These are phyloP conservation scores for Phylloscopus trochiloides DNA, from an alignment of 2,113 vertebrate species.

Conservation along the genomic window DNA sequence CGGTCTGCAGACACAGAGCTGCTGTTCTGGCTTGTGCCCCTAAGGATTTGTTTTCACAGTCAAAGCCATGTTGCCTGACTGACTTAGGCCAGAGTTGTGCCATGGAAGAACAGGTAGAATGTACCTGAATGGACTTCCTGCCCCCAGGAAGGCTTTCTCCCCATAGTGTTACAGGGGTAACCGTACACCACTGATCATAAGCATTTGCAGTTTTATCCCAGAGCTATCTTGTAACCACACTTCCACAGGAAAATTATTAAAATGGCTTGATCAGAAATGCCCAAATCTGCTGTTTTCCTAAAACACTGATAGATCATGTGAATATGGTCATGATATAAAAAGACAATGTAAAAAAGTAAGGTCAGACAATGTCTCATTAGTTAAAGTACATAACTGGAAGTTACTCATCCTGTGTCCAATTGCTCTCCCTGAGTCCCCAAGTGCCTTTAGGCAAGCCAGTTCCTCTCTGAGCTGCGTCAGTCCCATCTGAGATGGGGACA, in stretches of 20 bases:
- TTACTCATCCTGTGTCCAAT: not conserved
- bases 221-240: not conserved
- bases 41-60: not conserved
- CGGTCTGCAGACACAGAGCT: rapidly evolving
- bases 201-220: not conserved
- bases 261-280: not conserved
- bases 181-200: not conserved
- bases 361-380: not conserved
- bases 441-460: not conserved
- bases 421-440: not conserved
- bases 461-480: not conserved
- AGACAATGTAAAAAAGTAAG: not conserved
- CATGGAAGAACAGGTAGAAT: not conserved
- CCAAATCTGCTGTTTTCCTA: rapidly evolving
- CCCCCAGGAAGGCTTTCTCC: not conserved
- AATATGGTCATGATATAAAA: not conserved
- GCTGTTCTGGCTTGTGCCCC: not conserved
- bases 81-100: not conserved
- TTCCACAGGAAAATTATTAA: not conserved
- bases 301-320: not conserved
- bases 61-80: not conserved
- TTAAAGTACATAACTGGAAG: not conserved
- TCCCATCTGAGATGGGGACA: not conserved
- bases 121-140: not conserved
- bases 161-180: not conserved